Percentiles rank a stretch among this genome's conserved stretches.
phyloP scores from a whole-genome alignment of 2,797 vertebrate genomes.

The Chelonia mydas region DNA sequence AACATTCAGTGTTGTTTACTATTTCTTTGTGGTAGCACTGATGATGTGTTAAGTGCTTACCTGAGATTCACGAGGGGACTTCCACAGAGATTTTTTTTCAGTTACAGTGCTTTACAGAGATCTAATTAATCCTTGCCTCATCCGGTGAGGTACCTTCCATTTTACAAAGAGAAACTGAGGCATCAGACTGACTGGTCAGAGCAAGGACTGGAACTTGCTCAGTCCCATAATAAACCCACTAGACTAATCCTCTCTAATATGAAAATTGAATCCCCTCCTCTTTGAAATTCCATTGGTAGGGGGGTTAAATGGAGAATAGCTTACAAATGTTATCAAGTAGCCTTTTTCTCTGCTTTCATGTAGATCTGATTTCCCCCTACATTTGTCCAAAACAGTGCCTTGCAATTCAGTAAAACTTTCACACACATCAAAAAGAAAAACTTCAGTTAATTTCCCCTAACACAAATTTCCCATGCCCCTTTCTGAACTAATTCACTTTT shows the following conservation, averaged over 20 bases:
- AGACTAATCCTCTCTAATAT: fast-evolving
- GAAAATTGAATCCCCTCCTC: not conserved
- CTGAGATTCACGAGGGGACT: fast-evolving
- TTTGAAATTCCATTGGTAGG: not conserved
- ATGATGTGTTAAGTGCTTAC: not conserved
- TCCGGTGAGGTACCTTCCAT: too few relatives aligned
- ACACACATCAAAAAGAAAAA: not conserved
- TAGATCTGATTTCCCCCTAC: not conserved
- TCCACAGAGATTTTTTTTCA: not conserved
- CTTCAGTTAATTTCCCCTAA: too few relatives aligned
- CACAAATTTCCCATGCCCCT: not conserved
- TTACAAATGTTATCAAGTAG: not conserved
- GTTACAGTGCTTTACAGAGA: not conserved
- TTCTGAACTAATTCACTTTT: not conserved
- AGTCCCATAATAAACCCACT: not conserved
- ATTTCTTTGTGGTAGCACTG: not conserved
- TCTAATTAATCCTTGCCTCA: fast-evolving
- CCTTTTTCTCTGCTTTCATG: not conserved
- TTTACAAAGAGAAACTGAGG: not conserved
- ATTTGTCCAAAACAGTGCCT: not conserved
- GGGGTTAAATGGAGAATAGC: not conserved
- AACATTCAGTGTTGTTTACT: not conserved
- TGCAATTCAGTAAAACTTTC: not conserved
- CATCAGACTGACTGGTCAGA: not conserved
- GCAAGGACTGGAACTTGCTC: not conserved